Evolutionary conservation across 2,113 vertebrate genomes (phyloP), one percentile per base, ranked within the genome.

Genomic region (Etia nguti): DNA sequence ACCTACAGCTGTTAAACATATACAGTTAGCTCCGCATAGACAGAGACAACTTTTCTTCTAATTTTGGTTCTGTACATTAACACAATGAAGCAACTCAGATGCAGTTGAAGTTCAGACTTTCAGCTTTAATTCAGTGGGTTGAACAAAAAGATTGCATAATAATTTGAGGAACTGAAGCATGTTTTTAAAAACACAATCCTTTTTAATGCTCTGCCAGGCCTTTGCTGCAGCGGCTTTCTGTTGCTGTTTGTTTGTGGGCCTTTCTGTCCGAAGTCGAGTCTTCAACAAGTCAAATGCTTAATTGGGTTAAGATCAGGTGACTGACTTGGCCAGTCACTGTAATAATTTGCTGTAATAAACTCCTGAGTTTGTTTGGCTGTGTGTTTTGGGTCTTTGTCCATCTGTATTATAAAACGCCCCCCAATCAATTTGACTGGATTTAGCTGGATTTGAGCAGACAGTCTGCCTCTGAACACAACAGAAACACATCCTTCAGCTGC

Each of bases 11-110:
- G n/a, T 26, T 3, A 0, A 73, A 46, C 68, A 46, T 43, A 1
- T 13, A 2, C 13, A 1, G 22, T 4, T 43, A 2, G 13, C 12
- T 38, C n/a, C 0, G 1, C 8, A 1, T 12, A 1, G 59, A 62
- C 59, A 1, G 29, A 62, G 59, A 20, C 6, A 3, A 20, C 34
- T 62, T 34, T 34, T 34, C 57, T 34, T 62, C 29, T 62, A 4
- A 16, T 59, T 15, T 9, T 57, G 56, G 56, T 57, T 29, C 56
- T 57, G 59, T 36, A 0, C 31, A 11, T 62, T 0, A 55, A 3
- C 52, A 54, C 52, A 6, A 4, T 20, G 59, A 62, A 60, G 7
- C 31, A 62, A 36, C 34, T 36, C 8, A 9, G 8, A 3, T 36
- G 8, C 34, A 36, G 34, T 9, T 36, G 8, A 9, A 36, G 34